These are phyloP conservation scores for Philereme transversata DNA, from an alignment of 2,888 invertebrate genomes.

Conservation along the genomic window DNA sequence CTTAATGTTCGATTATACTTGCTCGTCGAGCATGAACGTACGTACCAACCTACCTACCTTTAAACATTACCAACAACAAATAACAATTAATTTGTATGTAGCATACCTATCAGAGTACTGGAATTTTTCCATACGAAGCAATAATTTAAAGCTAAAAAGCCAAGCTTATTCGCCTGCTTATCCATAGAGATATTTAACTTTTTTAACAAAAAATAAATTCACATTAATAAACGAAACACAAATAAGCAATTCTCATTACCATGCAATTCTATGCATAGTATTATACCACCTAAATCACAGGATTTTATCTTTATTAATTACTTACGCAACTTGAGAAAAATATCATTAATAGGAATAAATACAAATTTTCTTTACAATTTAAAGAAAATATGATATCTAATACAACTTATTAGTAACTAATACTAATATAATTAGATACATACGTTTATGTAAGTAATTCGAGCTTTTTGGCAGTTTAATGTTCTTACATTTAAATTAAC, in stretches of 20 bases:
- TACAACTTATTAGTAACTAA: constrained; percentile 4
- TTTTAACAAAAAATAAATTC: background rate
- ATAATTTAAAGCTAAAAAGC: too few species aligned
- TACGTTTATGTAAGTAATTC: background rate
- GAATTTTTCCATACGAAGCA: too few species aligned
- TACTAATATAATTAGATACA: background rate
- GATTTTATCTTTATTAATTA: background rate
- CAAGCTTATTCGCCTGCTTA: too few species aligned
- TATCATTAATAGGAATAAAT: too few species aligned
- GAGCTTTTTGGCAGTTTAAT: constrained; percentile 17
- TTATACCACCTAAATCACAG: background rate
- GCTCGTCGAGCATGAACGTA: too few species aligned
- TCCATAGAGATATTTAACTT: too few species aligned
- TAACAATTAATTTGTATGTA: too few species aligned
- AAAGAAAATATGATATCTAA: constrained; percentile 2
- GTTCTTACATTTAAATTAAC: constrained; percentile 25
- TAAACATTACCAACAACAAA: too few species aligned
- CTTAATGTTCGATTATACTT: too few species aligned
- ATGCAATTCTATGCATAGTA: background rate
- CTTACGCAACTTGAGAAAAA: too few species aligned
- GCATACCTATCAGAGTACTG: too few species aligned
- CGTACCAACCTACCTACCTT: too few species aligned
- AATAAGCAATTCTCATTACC: background rate
- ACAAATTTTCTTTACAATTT: constrained; percentile 1
- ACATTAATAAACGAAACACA: background rate